Conservation (phyloP, 2,797 vertebrate species). For the Etheostoma nigrum region DNA sequence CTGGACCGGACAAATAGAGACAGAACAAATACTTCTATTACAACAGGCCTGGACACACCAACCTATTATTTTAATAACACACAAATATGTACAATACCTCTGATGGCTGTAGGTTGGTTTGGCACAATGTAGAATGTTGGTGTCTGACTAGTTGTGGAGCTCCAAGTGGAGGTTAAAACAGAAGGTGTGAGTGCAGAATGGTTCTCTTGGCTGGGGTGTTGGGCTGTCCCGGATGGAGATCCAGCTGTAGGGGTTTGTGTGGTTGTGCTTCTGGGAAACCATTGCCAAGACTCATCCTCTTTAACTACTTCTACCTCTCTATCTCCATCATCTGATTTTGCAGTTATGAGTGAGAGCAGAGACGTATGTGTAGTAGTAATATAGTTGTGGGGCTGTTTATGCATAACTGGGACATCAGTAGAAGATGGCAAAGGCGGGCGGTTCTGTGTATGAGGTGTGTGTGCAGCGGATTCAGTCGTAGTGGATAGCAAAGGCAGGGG, state of each 20-base stretch:
- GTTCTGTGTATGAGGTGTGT: slow-evolving; percentile 15
- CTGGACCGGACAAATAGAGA: slow-evolving; percentile 61
- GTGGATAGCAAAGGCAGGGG: neutral
- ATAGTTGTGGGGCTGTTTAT: slow-evolving; percentile 2
- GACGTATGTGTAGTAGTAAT: slow-evolving; percentile 10
- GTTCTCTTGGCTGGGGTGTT: slow-evolving; percentile 7
- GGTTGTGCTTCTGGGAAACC: slow-evolving; percentile 17
- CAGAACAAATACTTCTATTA: neutral
- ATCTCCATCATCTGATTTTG: neutral
- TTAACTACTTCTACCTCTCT: neutral
- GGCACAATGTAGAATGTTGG: slow-evolving; percentile 79
- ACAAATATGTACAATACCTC: slow-evolving; percentile 63
- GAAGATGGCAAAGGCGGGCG: neutral
- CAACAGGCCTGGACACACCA: neutral
- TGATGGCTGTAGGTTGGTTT: slow-evolving; percentile 75
- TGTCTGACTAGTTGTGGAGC: slow-evolving; percentile 35
- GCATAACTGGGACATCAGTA: slow-evolving; percentile 8
- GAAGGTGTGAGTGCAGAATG: neutral
- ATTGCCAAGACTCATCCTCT: slow-evolving; percentile 1
- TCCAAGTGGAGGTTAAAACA: slow-evolving; percentile 13
- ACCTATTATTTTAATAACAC: neutral
- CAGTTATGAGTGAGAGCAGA: slow-evolving; percentile 9
- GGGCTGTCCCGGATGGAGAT: neutral
- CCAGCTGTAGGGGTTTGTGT: slow-evolving; percentile 14
- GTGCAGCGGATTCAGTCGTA: neutral